Conservation (phyloP, 1,140 invertebrate genomes). For the Acromyrmex charruanus region DNA sequence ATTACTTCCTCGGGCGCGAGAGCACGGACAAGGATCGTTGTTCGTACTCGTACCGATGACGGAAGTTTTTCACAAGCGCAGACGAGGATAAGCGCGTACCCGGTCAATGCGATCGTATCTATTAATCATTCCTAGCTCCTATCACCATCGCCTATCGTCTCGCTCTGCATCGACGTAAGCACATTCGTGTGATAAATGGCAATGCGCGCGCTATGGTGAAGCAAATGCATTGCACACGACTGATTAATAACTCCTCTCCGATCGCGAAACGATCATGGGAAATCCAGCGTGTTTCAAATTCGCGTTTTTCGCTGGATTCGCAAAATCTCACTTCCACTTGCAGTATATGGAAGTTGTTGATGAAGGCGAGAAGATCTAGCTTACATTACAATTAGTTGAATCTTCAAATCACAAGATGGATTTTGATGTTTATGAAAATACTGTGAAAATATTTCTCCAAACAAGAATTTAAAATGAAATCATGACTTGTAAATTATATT, state of each 20-base stretch:
- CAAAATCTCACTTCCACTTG: not conserved
- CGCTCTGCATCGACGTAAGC: constrained; percentile 55
- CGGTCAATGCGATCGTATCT: constrained; percentile 75
- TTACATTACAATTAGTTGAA: not conserved
- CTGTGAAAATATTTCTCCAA: not conserved
- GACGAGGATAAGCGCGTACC: constrained; percentile 60
- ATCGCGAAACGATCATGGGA: constrained; percentile 68
- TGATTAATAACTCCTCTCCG: constrained; percentile 71
- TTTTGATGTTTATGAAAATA: not conserved
- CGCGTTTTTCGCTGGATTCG: constrained; percentile 54
- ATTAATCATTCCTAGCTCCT: constrained; percentile 72
- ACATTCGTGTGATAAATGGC: constrained; percentile 76
- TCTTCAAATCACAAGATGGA: not conserved
- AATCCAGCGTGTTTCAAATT: constrained; percentile 21
- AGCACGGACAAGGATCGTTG: constrained; percentile 64
- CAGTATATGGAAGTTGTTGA: not conserved
- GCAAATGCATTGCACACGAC: constrained; percentile 70
- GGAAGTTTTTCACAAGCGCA: constrained; percentile 67
- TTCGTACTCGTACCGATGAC: constrained; percentile 47
- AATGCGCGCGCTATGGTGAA: constrained; percentile 57
- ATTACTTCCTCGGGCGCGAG: constrained; percentile 44
- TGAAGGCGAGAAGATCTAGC: not conserved
- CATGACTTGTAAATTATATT: not conserved
- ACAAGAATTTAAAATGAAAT: not conserved
- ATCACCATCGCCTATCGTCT: constrained; percentile 30